A percentile compares a stretch with the other conserved stretches of the same genome.
These are phyloP conservation scores for Tadarida brasiliensis DNA, from an alignment of 2,797 vertebrate species.

Conservation along the genomic window DNA sequence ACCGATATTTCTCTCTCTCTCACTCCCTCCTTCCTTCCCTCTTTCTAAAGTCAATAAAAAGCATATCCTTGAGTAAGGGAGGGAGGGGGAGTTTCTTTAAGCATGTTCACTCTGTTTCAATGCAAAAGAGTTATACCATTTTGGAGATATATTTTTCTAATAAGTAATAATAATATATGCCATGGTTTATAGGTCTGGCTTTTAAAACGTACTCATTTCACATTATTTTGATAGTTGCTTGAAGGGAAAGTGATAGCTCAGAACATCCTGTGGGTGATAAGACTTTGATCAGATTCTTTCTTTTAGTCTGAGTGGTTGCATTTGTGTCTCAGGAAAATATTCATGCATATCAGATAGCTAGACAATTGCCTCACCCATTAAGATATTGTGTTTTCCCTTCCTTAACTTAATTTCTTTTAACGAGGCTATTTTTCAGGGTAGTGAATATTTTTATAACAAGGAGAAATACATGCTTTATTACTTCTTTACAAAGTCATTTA, in stretches of 20 bases:
- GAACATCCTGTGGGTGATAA: not conserved
- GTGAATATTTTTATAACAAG: slow-evolving; percentile 44
- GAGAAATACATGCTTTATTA: slow-evolving; percentile 58
- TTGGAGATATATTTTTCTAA: not conserved
- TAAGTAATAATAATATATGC: not conserved
- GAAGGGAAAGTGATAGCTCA: slow-evolving; percentile 29
- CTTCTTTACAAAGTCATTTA: slow-evolving; percentile 66
- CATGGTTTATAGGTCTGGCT: not conserved
- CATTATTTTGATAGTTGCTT: not conserved
- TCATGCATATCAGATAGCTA: slow-evolving; percentile 37
- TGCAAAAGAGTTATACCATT: not conserved
- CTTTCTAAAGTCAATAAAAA: not conserved
- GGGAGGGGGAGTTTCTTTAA: not conserved
- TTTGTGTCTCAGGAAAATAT: slow-evolving; percentile 1
- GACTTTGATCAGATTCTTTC: slow-evolving; percentile 47
- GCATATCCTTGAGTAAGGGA: not conserved
- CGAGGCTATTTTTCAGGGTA: slow-evolving; percentile 54
- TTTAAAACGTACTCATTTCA: not conserved
- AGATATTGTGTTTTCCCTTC: slow-evolving; percentile 57
- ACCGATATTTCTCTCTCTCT: not conserved
- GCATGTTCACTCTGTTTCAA: not conserved
- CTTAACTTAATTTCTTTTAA: slow-evolving; percentile 71
- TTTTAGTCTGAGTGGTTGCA: slow-evolving; percentile 18
- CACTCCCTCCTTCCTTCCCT: not conserved
- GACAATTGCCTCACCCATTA: slow-evolving; percentile 39